A percentile compares a stretch with the other conserved stretches of the same genome.
Conservation (phyloP, 2,797 vertebrate species). For the Acanthurus lineatus region DNA sequence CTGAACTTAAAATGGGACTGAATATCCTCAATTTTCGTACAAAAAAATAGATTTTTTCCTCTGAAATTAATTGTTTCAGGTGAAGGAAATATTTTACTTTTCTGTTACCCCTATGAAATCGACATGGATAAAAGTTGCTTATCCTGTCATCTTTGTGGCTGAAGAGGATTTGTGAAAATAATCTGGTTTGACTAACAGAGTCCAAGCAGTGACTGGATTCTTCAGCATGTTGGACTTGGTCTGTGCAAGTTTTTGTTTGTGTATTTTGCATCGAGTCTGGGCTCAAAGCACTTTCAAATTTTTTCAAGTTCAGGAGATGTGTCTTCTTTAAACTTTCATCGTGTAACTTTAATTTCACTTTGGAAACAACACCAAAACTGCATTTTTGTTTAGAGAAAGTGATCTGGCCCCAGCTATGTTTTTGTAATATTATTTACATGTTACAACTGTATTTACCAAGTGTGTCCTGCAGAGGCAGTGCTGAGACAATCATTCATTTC, state of each 20-base stretch:
- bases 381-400: slow-evolving; percentile 12
- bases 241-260: slow-evolving; percentile 20
- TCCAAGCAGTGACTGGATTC: slow-evolving; percentile 20
- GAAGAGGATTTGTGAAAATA: background rate
- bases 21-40: background rate
- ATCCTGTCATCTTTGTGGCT: slow-evolving; percentile 20
- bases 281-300: slow-evolving; percentile 42
- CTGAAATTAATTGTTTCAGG: slow-evolving; percentile 17
- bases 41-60: background rate
- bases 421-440: slow-evolving; percentile 6
- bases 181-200: slow-evolving; percentile 17
- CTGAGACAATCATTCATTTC: slow-evolving; percentile 63
- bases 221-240: slow-evolving; percentile 20
- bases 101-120: too few species aligned
- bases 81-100: background rate
- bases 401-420: slow-evolving; percentile 15
- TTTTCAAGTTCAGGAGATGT: slow-evolving; percentile 17
- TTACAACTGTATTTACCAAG: slow-evolving; percentile 15
- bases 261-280: slow-evolving; percentile 2
- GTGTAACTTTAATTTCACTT: slow-evolving; percentile 19
- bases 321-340: slow-evolving; percentile 37
- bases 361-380: background rate
- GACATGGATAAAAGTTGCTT: background rate
- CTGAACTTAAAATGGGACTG: slow-evolving; percentile 13
- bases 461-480: slow-evolving; percentile 19